Evolutionary conservation across 2,113 vertebrate genomes (phyloP), one percentile per base, ranked within the genome.

Genomic region (Psephotus haematonotus): DNA sequence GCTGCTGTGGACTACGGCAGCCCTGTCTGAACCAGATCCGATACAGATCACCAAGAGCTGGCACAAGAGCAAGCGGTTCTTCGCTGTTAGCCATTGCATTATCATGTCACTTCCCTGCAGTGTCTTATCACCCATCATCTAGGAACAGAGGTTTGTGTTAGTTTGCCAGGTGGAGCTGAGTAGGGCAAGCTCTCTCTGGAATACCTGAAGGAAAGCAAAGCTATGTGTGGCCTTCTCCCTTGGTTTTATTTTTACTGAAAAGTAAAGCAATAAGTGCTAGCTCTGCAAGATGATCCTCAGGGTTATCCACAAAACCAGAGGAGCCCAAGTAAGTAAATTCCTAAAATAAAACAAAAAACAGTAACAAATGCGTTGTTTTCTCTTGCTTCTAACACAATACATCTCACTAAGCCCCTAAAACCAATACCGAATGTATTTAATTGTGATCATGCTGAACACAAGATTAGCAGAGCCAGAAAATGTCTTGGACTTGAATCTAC

Each of bases 371-470:
- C 47, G 96, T 96, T 96, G 95, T 96, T 97, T 96, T 96, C 76
- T 84, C 86, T 94, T 95, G 91, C 79, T 94, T 87, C 95, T 95
- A 82, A 93, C 84, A 96, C 91, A 97, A 95, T 94, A 75, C 91
- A 90, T 91, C 65, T 74, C 93, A 57, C 94, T 85, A 94, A 95
- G 93, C 71, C 75, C 86, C 91, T 95, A 91, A 95, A 97, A 31
- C 86, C 79, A 93, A 78, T 86, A 59, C 44, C 77, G 93, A 90
- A 89, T 95, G 37, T 92, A 95, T 96, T 96, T 95, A 88, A 95
- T 96, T 96, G 86, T 92, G 88, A 93, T 92, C 93, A 92, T 89
- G 70, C 90, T 95, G 90, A 96, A 97, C 82, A 29, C 59, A 91
- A 93, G 84, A 90, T 94, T 91, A 96, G n/a, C 22, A 24, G 75